Evolutionary conservation across 2,113 vertebrate species (phyloP), one percentile per base, ranked within the genome.

Genomic region (Hyaena hyaena): DNA sequence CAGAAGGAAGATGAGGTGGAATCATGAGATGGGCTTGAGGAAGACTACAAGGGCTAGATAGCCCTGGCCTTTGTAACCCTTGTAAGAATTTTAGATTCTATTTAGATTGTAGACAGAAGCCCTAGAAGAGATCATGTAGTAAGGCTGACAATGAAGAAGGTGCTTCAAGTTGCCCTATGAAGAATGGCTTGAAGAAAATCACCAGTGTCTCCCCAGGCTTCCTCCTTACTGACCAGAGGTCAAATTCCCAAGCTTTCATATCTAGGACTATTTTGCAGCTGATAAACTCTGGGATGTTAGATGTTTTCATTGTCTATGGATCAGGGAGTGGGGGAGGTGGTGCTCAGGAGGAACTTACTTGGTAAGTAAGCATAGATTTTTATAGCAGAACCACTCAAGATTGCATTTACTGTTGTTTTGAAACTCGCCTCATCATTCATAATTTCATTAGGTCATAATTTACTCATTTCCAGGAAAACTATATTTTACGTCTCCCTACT

Each of bases 391-490:
- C 24, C 74, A 90, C 76, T 94, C 28, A 84, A 33, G 10, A 82
- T 28, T 81, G 31, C 15, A 73, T 23, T 84, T 31, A 43, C n/a
- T 85, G 7, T 19, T 96, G 33, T 63, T 90, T 94, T 26, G 35
- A 96, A 94, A 81, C 5, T 55, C 8, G 48, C 2, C 19, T 69
- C 68, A 80, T 84, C 69, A 68, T 88, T 88, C 19, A 74, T 92
- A 84, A 88, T 76, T 68, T 95, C n/a, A 93, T 45, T 91, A 92
- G 53, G 39, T 81, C 48, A 84, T 90, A 90, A 93, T 19, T 63
- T 79, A 45, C 35, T 66, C 21, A n/a, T 1, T 88, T 96, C 81
- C 76, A 45, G 82, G 39, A 95, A 98, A 95, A 95, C 21, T 71
- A 0, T 35, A 45, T 35, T 93, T 65, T 93, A 9, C 77, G 5